Evolutionary conservation across 1,140 invertebrate genomes (phyloP).

Genomic region (Drosophila bipectinata): DNA sequence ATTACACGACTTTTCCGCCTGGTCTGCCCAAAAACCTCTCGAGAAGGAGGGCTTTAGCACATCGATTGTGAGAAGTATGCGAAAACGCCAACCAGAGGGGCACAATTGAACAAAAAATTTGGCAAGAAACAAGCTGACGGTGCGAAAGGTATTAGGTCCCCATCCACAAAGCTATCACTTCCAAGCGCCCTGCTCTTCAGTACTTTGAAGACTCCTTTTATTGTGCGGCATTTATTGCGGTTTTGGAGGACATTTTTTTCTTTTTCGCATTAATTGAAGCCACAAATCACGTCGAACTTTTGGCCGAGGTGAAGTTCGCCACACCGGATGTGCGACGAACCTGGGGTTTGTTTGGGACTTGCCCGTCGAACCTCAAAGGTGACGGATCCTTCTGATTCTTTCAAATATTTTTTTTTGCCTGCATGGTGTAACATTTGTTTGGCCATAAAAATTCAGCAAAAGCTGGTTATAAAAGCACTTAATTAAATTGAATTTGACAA

Average conservation of each 20-base stretch:
- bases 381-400: constrained; percentile 9
- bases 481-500: constrained; percentile 70
- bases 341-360: constrained; percentile 56
- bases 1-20: constrained; percentile 16
- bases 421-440: constrained; percentile 40
- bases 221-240: constrained; percentile 76
- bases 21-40: too few species aligned
- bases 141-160: not conserved
- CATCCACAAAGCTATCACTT: not conserved
- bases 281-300: constrained; percentile 36
- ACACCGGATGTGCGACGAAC: constrained; percentile 1
- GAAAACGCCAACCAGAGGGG: constrained; percentile 33
- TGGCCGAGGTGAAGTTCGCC: constrained; percentile 1
- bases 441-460: constrained; percentile 43
- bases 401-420: constrained; percentile 18
- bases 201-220: constrained; percentile 39
- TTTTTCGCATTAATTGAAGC: constrained; percentile 9
- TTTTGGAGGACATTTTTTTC: constrained; percentile 30
- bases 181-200: too few species aligned
- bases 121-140: constrained; percentile 6
- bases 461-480: constrained; percentile 66
- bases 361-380: constrained; percentile 2
- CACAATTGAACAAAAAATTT: constrained; percentile 30
- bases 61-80: constrained; percentile 62
- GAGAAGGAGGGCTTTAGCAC: constrained; percentile 4